These are phyloP conservation scores for Phalacrocorax pelagicus DNA, from an alignment of 2,113 vertebrate species.

Conservation along the genomic window DNA sequence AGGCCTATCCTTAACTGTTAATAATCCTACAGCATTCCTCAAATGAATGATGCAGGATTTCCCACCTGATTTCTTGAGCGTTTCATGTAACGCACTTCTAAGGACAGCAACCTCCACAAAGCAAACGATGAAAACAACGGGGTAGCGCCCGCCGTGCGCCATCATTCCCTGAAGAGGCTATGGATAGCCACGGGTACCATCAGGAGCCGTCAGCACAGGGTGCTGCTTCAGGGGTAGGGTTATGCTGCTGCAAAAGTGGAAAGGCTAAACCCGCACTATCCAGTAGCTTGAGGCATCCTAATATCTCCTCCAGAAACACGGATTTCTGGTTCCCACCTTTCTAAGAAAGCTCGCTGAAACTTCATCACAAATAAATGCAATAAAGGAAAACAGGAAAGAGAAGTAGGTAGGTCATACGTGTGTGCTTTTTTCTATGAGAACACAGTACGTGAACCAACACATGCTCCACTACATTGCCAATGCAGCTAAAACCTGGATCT, in stretches of 20 bases:
- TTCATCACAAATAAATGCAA: background rate
- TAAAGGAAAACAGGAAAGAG: background rate
- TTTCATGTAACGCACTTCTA: background rate
- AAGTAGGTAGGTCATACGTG: fast-evolving
- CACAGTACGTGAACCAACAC: background rate
- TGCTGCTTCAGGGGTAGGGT: background rate
- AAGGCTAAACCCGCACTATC: background rate
- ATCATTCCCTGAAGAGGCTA: background rate
- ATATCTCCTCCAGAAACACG: background rate
- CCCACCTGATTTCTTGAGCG: background rate
- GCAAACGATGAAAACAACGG: background rate
- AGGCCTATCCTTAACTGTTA: no score
- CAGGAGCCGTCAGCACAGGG: background rate
- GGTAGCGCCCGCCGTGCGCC: background rate
- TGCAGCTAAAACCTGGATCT: background rate
- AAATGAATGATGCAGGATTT: background rate
- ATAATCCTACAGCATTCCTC: background rate
- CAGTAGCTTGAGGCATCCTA: background rate
- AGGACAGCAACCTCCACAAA: background rate
- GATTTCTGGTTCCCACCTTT: background rate
- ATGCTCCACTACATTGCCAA: fast-evolving
- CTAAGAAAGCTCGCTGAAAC: background rate
- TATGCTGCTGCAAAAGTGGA: background rate
- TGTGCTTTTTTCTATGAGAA: background rate
- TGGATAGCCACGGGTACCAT: background rate